Conservation (phyloP, 2,888 invertebrate genomes). For the Acanthococcus lagerstroemiae region DNA sequence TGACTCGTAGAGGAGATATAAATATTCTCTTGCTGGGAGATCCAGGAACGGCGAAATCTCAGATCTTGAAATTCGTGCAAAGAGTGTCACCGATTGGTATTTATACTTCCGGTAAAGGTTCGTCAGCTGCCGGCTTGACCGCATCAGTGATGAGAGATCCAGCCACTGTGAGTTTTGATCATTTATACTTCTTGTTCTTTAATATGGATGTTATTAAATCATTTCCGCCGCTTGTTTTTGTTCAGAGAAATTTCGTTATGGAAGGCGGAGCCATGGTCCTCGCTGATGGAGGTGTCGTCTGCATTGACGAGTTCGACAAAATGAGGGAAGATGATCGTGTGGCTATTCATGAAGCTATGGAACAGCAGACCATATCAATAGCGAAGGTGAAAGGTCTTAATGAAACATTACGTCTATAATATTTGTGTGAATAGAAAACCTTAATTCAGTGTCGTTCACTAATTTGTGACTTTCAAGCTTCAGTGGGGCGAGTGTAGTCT, state of each 20-base stretch:
- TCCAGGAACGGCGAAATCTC: constrained; percentile 99
- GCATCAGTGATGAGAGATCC: constrained; percentile 95
- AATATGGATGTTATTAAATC: constrained; percentile 18
- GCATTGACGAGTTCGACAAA: constrained; percentile 99
- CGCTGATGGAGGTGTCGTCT: constrained; percentile 97
- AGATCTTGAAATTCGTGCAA: constrained; percentile 93
- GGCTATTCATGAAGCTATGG: constrained; percentile 99
- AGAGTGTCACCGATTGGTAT: constrained; percentile 86
- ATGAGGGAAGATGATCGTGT: constrained; percentile 99
- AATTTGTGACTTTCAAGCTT: no score
- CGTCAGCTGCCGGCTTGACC: constrained; percentile 96
- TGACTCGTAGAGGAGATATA: constrained; percentile 91
- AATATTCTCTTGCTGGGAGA: constrained; percentile 91
- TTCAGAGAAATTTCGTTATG: constrained; percentile 87
- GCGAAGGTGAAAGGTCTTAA: constrained; percentile 88
- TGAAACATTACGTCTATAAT: no score
- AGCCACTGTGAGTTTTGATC: constrained; percentile 55
- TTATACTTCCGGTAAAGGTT: constrained; percentile 99
- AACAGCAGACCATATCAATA: constrained; percentile 98
- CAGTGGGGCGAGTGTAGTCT: no score
- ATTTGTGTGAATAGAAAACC: no score
- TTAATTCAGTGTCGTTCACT: no score
- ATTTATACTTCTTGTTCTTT: constrained; percentile 2
- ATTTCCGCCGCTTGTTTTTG: constrained; percentile 35
- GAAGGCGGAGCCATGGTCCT: constrained; percentile 99